Percentiles rank a stretch among this genome's conserved stretches.
Evolutionary conservation across 2,797 vertebrate genomes (phyloP).

Genomic region (Salarias fasciatus): DNA sequence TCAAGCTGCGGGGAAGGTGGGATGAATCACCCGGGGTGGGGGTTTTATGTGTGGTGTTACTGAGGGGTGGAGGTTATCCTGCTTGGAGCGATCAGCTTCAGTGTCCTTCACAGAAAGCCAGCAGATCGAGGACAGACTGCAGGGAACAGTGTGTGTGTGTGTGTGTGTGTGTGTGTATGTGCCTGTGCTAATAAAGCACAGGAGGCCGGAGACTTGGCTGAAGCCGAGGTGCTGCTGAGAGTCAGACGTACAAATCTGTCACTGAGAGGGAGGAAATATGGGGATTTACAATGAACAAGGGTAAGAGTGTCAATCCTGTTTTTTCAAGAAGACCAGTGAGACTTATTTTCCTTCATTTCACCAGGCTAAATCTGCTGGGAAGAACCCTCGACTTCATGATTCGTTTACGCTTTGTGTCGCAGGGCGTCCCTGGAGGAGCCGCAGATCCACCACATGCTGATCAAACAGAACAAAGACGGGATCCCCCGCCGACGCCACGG

Average conservation of each 20-base stretch:
- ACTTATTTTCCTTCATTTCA: too few species aligned
- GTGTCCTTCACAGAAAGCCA: constrained; percentile 13
- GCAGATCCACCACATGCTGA: constrained; percentile 13
- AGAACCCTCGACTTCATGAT: too few species aligned
- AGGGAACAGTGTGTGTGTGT: constrained; percentile 7
- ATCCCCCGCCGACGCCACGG: neutral
- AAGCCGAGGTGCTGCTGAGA: constrained; percentile 21
- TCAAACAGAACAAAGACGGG: constrained; percentile 21
- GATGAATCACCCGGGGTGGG: constrained; percentile 47
- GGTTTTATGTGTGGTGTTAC: constrained; percentile 9
- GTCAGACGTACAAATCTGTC: constrained; percentile 9
- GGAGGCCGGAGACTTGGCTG: constrained; percentile 16
- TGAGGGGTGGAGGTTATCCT: constrained; percentile 11
- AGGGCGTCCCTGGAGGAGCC: constrained; percentile 57
- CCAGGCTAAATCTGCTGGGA: too few species aligned
- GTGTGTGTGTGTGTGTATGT: too few species aligned
- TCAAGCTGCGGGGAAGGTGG: constrained; percentile 43
- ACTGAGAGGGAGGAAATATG: constrained; percentile 50
- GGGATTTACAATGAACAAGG: constrained; percentile 64
- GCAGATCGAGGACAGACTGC: constrained; percentile 21
- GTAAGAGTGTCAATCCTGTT: constrained; percentile 40
- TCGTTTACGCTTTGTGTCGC: neutral
- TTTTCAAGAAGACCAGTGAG: too few species aligned
- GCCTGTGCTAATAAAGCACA: constrained; percentile 34
- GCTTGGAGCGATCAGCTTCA: constrained; percentile 16